These are phyloP conservation scores for Engraulis encrasicolus DNA, from an alignment of 2,113 vertebrate species.

Conservation along the genomic window DNA sequence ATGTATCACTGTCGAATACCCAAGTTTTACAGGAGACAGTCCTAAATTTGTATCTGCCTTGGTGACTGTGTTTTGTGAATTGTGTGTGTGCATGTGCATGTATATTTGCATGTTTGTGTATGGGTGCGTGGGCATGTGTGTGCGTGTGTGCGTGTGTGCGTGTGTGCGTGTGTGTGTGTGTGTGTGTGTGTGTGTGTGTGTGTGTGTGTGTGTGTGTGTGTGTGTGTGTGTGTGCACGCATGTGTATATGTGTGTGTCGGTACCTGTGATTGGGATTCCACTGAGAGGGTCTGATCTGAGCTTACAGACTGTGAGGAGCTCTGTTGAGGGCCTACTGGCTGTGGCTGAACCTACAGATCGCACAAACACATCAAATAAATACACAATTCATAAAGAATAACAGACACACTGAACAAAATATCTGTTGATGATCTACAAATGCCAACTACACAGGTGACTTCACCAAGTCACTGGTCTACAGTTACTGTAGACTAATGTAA, in stretches of 20 bases:
- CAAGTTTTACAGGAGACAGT: too few relatives aligned
- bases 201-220: conserved; percentile 26
- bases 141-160: neutral
- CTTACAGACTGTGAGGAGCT: conserved; percentile 26
- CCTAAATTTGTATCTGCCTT: too few relatives aligned
- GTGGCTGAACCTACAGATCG: neutral
- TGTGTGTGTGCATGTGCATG: too few relatives aligned
- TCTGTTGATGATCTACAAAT: too few relatives aligned
- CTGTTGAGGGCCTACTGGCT: neutral
- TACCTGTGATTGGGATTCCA: conserved; percentile 21
- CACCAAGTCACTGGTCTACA: too few relatives aligned
- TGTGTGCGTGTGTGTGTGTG: neutral
- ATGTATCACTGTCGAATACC: too few relatives aligned
- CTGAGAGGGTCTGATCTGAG: conserved; percentile 12
- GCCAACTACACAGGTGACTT: too few relatives aligned
- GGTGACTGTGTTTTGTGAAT: too few relatives aligned
- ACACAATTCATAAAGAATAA: too few relatives aligned
- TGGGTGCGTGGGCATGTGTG: neutral
- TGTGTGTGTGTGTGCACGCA: conserved; percentile 20
- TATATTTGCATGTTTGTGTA: neutral
- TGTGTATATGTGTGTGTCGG: conserved; percentile 17
- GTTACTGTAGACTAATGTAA: too few relatives aligned
- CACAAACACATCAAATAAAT: too few relatives aligned
- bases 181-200: neutral
- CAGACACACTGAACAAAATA: too few relatives aligned